Percentiles rank a stretch among this genome's conserved stretches.
Evolutionary conservation across 2,888 invertebrate species (phyloP).

Genomic region (Didymodactylos carnosus): DNA sequence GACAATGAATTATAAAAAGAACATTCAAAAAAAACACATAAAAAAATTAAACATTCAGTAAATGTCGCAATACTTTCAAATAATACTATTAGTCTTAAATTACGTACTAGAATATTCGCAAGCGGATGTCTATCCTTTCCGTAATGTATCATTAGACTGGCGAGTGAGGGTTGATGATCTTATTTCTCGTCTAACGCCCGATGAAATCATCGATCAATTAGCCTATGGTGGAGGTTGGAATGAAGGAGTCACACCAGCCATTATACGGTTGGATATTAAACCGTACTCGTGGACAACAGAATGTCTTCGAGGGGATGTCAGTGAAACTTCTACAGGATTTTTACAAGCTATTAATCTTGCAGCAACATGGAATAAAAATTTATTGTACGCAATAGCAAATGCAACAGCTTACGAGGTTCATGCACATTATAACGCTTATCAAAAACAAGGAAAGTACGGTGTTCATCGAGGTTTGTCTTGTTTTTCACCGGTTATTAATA

Average conservation of each 20-base stretch:
- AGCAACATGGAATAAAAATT: constrained; percentile 20
- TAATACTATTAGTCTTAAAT: too few species aligned
- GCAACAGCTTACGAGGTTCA: constrained; percentile 19
- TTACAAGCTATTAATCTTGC: constrained; percentile 28
- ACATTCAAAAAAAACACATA: too few species aligned
- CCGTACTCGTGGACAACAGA: constrained; percentile 28
- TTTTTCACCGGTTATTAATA: constrained; percentile 30
- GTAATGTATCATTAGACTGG: constrained; percentile 24
- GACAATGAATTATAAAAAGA: too few species aligned
- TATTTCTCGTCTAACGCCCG: constrained; percentile 22
- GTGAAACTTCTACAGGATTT: constrained; percentile 27
- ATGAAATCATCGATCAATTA: constrained; percentile 23
- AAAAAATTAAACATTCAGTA: too few species aligned
- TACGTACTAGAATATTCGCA: too few species aligned
- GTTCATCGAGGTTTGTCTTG: constrained; percentile 25
- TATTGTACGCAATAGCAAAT: constrained; percentile 17
- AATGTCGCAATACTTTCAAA: too few species aligned
- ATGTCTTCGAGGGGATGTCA: constrained; percentile 26
- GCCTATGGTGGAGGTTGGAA: constrained; percentile 20
- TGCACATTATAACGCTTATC: constrained; percentile 18
- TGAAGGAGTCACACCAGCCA: constrained; percentile 23
- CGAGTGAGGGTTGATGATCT: constrained; percentile 24
- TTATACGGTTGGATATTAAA: constrained; percentile 23
- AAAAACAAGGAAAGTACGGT: constrained; percentile 14
- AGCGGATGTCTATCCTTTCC: constrained; percentile 22